Conservation (phyloP, 2,113 vertebrate genomes). For the Grallaria varia region DNA sequence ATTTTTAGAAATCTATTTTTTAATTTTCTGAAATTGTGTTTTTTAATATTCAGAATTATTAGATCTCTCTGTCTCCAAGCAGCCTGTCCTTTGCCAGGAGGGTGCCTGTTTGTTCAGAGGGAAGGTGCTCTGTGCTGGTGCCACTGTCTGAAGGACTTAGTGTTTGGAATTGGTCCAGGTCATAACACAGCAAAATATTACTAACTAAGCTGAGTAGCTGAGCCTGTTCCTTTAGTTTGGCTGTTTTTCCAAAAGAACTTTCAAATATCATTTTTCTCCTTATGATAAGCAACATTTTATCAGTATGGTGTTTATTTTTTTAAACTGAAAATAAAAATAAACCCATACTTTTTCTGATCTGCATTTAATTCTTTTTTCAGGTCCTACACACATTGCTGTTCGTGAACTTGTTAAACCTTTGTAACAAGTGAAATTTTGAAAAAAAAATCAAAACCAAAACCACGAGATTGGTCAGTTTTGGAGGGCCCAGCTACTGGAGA, state of each 20-base stretch:
- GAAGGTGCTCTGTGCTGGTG: neutral
- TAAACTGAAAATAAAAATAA: neutral
- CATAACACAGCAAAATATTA: neutral
- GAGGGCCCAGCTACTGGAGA: slow-evolving; percentile 35
- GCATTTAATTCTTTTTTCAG: slow-evolving; percentile 12
- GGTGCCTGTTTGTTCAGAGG: neutral
- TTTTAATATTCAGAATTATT: neutral
- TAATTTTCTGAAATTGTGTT: neutral
- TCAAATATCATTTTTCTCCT: neutral
- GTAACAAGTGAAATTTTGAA: slow-evolving; percentile 19
- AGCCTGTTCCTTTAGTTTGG: neutral
- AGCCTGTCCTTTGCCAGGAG: neutral
- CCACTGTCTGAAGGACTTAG: rapidly evolving
- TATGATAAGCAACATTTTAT: neutral
- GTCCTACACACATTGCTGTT: neutral
- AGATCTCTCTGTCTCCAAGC: neutral
- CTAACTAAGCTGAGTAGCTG: neutral
- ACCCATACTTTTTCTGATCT: neutral
- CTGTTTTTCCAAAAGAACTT: neutral
- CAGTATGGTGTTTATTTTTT: slow-evolving; percentile 4
- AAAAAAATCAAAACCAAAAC: neutral
- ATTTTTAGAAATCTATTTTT: neutral
- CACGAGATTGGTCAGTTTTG: slow-evolving; percentile 35
- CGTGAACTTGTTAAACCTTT: slow-evolving; percentile 11
- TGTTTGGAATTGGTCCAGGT: neutral